These are phyloP conservation scores for Zaprionus capensis DNA, from an alignment of 1,140 invertebrate species.

Conservation along the genomic window DNA sequence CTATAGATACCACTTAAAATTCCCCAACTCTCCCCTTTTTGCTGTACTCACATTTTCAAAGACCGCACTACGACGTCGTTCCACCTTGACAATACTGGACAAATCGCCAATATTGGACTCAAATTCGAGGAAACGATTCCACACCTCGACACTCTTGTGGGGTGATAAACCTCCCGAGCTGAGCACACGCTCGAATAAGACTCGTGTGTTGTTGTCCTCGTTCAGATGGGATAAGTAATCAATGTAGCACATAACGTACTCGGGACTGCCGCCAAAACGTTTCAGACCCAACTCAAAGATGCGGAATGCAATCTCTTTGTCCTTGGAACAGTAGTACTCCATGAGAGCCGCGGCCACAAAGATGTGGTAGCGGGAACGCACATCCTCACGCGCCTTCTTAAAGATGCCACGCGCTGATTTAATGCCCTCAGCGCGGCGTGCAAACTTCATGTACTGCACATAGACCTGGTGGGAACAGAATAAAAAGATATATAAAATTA, in stretches of 20 bases:
- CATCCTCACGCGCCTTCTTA: constrained; percentile 97
- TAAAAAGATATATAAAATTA: neutral
- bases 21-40: neutral
- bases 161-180: constrained; percentile 96
- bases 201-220: constrained; percentile 99
- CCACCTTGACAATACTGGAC: constrained; percentile 98
- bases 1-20: neutral
- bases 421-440: constrained; percentile 97
- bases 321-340: constrained; percentile 99
- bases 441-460: constrained; percentile 99
- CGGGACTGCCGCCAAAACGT: constrained; percentile 96
- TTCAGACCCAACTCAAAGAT: constrained; percentile 99
- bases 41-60: constrained; percentile 92
- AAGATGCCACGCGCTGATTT: constrained; percentile 97
- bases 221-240: constrained; percentile 99
- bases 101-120: constrained; percentile 99
- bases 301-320: constrained; percentile 98
- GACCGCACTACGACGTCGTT: constrained; percentile 95
- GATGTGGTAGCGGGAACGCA: constrained; percentile 93
- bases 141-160: constrained; percentile 98
- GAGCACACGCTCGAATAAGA: constrained; percentile 98
- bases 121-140: constrained; percentile 99
- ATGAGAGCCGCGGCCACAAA: constrained; percentile 98
- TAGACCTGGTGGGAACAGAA: constrained; percentile 89
- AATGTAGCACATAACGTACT: constrained; percentile 98